These are phyloP conservation scores for Micromussa lordhowensis DNA, from an alignment of 92 coral and sea anemone species.

Conservation along the genomic window DNA sequence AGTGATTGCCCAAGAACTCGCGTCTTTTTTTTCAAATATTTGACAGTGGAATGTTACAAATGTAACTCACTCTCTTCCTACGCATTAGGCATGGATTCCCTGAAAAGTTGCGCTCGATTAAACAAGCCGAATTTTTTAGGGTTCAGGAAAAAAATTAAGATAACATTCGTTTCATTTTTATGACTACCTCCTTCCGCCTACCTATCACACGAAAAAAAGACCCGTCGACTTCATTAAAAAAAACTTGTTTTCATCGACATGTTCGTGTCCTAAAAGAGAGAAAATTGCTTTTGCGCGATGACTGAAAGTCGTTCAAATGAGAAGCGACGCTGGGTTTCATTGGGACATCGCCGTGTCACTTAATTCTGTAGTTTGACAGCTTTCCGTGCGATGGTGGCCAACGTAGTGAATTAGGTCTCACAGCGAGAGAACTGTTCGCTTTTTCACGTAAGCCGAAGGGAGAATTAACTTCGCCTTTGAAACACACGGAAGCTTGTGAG, in stretches of 20 bases:
- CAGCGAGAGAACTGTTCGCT: background rate
- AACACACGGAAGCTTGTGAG: background rate
- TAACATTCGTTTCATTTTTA: background rate
- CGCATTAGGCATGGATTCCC: background rate
- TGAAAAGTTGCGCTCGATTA: background rate
- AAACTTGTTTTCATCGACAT: slow-evolving; percentile 12
- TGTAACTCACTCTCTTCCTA: background rate
- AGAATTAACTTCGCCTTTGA: background rate
- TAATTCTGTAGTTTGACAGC: background rate
- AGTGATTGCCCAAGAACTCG: background rate
- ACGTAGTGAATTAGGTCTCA: background rate
- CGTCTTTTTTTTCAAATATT: background rate
- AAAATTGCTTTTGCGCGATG: slow-evolving; percentile 20
- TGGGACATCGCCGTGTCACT: background rate
- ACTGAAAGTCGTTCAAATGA: slow-evolving; percentile 17
- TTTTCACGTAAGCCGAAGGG: background rate
- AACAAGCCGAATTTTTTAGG: background rate
- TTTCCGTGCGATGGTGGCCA: background rate
- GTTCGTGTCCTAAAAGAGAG: background rate
- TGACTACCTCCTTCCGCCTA: background rate
- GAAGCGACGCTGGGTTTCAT: background rate
- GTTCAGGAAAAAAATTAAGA: background rate
- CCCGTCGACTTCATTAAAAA: background rate
- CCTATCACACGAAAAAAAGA: background rate
- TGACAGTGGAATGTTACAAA: background rate